A percentile compares a stretch with the other conserved stretches of the same genome.
These are phyloP conservation scores for Polymixis lichenea DNA, from an alignment of 2,888 invertebrate genomes.

Conservation along the genomic window DNA sequence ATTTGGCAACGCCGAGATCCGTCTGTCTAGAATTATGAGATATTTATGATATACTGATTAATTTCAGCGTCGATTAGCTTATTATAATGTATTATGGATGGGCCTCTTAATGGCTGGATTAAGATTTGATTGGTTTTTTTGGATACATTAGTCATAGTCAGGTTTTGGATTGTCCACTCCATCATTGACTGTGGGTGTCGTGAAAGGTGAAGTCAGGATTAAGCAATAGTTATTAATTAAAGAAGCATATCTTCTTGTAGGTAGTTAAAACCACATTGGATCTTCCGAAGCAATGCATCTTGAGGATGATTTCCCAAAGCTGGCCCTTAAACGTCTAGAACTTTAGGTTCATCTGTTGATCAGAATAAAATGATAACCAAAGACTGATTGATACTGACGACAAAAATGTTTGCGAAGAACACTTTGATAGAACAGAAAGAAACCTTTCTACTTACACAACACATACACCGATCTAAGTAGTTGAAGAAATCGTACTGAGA, in stretches of 20 bases:
- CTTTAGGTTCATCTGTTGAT: neutral
- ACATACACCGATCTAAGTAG: neutral
- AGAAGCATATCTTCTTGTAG: neutral
- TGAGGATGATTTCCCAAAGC: neutral
- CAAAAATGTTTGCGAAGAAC: neutral
- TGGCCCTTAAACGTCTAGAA: neutral
- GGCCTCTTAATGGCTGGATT: slow-evolving; percentile 47
- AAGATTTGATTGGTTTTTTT: slow-evolving; percentile 51
- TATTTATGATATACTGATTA: slow-evolving; percentile 71
- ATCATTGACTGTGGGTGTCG: slow-evolving; percentile 34
- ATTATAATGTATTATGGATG: slow-evolving; percentile 50
- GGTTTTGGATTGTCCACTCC: slow-evolving; percentile 21
- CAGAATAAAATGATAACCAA: neutral
- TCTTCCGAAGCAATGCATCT: neutral
- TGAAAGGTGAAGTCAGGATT: slow-evolving; percentile 42
- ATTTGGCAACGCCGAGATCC: slow-evolving; percentile 71
- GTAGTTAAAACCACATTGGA: neutral
- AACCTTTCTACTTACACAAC: neutral
- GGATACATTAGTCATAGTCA: slow-evolving; percentile 47
- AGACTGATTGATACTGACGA: neutral
- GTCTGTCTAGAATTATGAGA: slow-evolving; percentile 66
- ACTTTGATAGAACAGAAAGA: neutral
- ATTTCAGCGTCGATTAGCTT: slow-evolving; percentile 59
- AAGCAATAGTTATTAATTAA: slow-evolving; percentile 19
- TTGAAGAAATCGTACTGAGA: neutral